Base-by-base conservation (phyloP, 2,113 vertebrate species). In the Eurypyga helias region DNA sequence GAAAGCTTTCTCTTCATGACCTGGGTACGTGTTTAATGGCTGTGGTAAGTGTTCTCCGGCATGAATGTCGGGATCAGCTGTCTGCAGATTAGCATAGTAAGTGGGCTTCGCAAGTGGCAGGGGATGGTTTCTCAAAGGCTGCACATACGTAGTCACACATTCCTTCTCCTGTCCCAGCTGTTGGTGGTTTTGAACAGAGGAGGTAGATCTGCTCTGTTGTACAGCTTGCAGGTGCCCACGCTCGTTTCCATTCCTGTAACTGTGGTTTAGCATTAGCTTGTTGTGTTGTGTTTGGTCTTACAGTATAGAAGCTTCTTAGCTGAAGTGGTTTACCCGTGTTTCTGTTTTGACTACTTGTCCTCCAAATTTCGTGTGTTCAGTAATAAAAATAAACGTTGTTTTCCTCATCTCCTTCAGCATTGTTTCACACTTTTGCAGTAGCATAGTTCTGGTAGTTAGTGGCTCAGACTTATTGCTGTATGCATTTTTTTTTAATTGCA, bases 41-140 rank as follows among this genome's bases (percentile, higher is more conserved):
- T 94, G 96, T 96, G 98, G 98, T 98, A 98, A 98, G 98, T 98
- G 97, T 43, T 96, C 38, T 41, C 83, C 81, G 90, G 72, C 38
- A 24, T 60, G 55, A 90, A 57, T 33, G 88, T 23, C 6, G 6
- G 45, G 17, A 41, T 97, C 58, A 69, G 78, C 84, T 94, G 29
- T 73, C 18, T 94, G 43, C 69, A 72, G 96, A 76, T 85, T 65
- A 92, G 25, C 31, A 33, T 25, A 7, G 2, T 36, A 73, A 90
- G 0, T 0, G 65, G 54, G 33, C 29, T 73, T 76, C 25, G 41
- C 25, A 31, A 58, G n/a, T 20, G 38, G 43, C 4, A 58, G 6
- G 1, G 2, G 29, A 12, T 81, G 51, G 19, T 26, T 81, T 66
- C 16, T 72, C 43, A 48, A 79, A 38, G 51, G 89, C 26, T 82